Percentiles rank a stretch among this genome's conserved stretches.
Evolutionary conservation across 92 coral and sea anemone species (phyloP).

Genomic region (Bergia puertoricense): DNA sequence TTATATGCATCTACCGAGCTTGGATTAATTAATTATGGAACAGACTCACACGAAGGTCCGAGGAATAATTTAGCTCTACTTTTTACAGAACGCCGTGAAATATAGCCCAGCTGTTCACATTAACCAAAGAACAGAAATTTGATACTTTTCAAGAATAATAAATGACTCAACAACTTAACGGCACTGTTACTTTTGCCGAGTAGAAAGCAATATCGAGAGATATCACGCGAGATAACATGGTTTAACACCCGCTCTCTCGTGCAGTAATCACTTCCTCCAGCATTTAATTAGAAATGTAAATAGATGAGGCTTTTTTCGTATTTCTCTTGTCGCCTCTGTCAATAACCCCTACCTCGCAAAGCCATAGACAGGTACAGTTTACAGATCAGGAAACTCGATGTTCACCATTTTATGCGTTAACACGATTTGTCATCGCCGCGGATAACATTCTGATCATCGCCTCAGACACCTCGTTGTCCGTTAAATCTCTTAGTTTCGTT

Average conservation of each 20-base stretch:
- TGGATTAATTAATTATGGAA: slow-evolving; percentile 43
- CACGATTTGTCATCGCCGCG: slow-evolving; percentile 16
- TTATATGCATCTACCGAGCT: slow-evolving; percentile 28
- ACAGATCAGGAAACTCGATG: slow-evolving; percentile 21
- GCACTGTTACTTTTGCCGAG: slow-evolving; percentile 24
- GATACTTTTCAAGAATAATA: not conserved
- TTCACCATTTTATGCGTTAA: slow-evolving; percentile 10
- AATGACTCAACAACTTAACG: slow-evolving; percentile 14
- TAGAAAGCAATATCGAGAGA: slow-evolving; percentile 33
- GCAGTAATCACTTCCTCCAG: slow-evolving; percentile 54
- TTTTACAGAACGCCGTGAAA: slow-evolving; percentile 24
- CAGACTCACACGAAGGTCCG: slow-evolving; percentile 42
- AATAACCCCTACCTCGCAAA: slow-evolving; percentile 39
- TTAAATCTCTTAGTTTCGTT: slow-evolving; percentile 1
- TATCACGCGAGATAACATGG: slow-evolving; percentile 47
- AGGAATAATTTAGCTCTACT: slow-evolving; percentile 32
- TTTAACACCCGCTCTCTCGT: slow-evolving; percentile 26
- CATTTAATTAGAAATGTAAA: slow-evolving; percentile 62
- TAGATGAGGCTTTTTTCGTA: slow-evolving; percentile 27
- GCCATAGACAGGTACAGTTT: slow-evolving; percentile 12
- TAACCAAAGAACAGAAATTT: slow-evolving; percentile 5
- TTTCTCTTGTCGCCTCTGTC: slow-evolving; percentile 26
- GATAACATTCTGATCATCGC: not conserved
- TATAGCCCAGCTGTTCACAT: slow-evolving; percentile 17
- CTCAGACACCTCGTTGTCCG: too few relatives aligned